Evolutionary conservation across 2,888 invertebrate species (phyloP), one percentile per base, ranked within the genome.

Genomic region (Minunthozetes semirufus): DNA sequence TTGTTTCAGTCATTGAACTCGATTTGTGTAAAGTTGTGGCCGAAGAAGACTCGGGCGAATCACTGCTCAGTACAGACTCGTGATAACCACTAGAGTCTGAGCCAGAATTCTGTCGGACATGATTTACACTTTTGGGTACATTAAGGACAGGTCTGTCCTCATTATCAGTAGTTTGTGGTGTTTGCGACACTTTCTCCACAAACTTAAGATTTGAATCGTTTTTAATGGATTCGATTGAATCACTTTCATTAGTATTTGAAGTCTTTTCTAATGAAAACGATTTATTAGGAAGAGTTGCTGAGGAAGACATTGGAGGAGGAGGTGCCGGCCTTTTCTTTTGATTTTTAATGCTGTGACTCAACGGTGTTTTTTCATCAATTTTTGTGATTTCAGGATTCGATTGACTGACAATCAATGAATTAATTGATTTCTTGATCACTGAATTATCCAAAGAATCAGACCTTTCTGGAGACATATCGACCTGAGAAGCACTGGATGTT

Each of bases 31-130:
- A 17, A n/a, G 17, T 71, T 75, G 75, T n/a, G 15, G 33, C 63
- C 1, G 72, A 42, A 15, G 63, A 38, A 8, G 27, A 48, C 17
- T 29, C n/a, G 27, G 59, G 48, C 1, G 42, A 46, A 17, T 63
- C 63, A 25, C 63, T 56, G 33, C 50, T 63, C 9, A 61, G 42
- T 6, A 76, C 33, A 25, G 61, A 72, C 59, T 76, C 76, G 53
- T 76, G 76, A 73, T 76, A 76, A 42, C 76, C 76, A 73, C 75
- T 75, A 0, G 76, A 76, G 33, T 76, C 76, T 11, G 76, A 76
- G 1, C 75, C 76, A 11, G 76, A 76, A 42, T 76, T 74, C 19
- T 76, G 75, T 59, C 72, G 66, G 29, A 42, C 27, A 22, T 74
- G 68, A 42, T 1, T 42, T 4, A 68, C 68, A 75, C 38, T 75